Evolutionary conservation across 92 coral and sea anemone species (phyloP), one percentile per base, ranked within the genome.

Genomic region (Palythoa grandis): DNA sequence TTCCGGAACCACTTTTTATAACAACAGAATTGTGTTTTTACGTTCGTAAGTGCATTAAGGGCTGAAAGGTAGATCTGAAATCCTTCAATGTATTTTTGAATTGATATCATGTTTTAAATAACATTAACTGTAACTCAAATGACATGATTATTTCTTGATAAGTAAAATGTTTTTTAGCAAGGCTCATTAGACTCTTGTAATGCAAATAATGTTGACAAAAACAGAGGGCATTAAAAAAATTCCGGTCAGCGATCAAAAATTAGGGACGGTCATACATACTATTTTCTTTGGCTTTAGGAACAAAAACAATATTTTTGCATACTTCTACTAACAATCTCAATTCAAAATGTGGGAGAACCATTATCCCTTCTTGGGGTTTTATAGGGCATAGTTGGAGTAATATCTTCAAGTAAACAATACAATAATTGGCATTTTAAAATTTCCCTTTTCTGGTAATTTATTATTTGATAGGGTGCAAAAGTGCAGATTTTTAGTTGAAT

Each of bases 291-390:
- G 38, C 71, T 37, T 22, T 66, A 22, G 71, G 35, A 66, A 61
- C 68, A 61, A 15, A 61, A 15, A 67, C 74, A 69, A 69, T 69
- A 69, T 39, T 71, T 39, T 71, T 71, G 50, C 52, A 11, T 71
- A 71, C 53, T 37, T 37, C 20, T 48, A 74, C 79, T 74, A 20
- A 23, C 79, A 74, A 52, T 23, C 79, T 74, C 40, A 48, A 74
- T 74, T 74, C 79, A 50, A 74, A 74, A 74, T 74, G 58, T 74
- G 60, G 78, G 78, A 19, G 60, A 74, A 74, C 78, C 78, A 74
- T 20, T 74, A 23, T 47, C 24, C 39, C 58, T 48, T 74, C 57
- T 50, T 74, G 78, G 22, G 58, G 15, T 50, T 50, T 74, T 47
- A 71, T 71, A 38, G 35, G 78, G 78, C n/a, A 50, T 47, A 71